Evolutionary conservation across 1,140 invertebrate species (phyloP).

Genomic region (Drosophila grimshawi): DNA sequence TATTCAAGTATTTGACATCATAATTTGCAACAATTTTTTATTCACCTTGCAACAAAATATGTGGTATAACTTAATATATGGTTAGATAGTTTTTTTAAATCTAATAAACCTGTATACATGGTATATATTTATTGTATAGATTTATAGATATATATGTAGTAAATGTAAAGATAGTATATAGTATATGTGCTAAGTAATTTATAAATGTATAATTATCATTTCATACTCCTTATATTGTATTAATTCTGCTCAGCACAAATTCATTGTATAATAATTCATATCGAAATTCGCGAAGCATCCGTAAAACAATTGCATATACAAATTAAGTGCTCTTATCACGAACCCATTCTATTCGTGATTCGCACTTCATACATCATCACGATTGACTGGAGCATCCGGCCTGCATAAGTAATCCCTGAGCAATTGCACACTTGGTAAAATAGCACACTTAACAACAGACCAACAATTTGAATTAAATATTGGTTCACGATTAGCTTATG

Average conservation of each 20-base stretch:
- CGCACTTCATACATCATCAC: conserved; percentile 7
- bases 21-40: neutral
- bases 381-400: conserved; percentile 13
- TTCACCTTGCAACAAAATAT: conserved; percentile 19
- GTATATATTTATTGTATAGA: conserved; percentile 29
- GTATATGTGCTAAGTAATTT: conserved; percentile 9
- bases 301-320: conserved; percentile 26
- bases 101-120: conserved; percentile 11
- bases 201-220: conserved; percentile 28
- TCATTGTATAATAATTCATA: conserved; percentile 38
- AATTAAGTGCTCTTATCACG: conserved; percentile 35
- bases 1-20: no score
- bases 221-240: conserved; percentile 19
- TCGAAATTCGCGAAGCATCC: conserved; percentile 19
- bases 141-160: conserved; percentile 13
- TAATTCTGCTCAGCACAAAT: conserved; percentile 36
- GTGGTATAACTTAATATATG: conserved; percentile 10
- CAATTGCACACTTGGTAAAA: conserved; percentile 35
- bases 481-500: conserved; percentile 35
- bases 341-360: conserved; percentile 28
- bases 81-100: conserved; percentile 4
- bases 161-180: conserved; percentile 16
- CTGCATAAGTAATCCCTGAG: conserved; percentile 46
- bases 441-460: conserved; percentile 23
- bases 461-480: conserved; percentile 20